Evolutionary conservation across 1,140 invertebrate genomes (phyloP).

Genomic region (Pachypsylla venusta): DNA sequence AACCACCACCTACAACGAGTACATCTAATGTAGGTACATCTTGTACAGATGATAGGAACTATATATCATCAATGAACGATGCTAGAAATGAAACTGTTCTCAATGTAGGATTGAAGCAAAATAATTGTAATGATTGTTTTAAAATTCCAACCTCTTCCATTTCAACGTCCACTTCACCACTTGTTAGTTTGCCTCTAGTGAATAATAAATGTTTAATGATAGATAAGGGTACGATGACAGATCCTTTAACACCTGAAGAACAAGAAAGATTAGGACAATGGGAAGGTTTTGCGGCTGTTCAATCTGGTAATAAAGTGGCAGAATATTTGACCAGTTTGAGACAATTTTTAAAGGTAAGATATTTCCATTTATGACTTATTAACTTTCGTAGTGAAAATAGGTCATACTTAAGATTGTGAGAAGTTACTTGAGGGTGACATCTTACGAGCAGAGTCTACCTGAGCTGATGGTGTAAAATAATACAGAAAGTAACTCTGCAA

Average conservation of each 20-base stretch:
- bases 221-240: conserved; percentile 38
- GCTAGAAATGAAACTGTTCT: background rate
- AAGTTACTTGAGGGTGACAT: too few species aligned
- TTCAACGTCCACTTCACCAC: background rate
- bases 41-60: background rate
- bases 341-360: conserved; percentile 26
- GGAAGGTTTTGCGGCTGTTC: conserved; percentile 20
- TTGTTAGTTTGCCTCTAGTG: too few species aligned
- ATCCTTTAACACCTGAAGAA: conserved; percentile 28
- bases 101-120: background rate
- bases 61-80: background rate
- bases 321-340: conserved; percentile 26
- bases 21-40: background rate
- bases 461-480: too few species aligned
- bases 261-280: conserved; percentile 20
- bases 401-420: too few species aligned
- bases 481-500: too few species aligned
- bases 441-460: too few species aligned
- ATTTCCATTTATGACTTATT: background rate
- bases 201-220: conserved; percentile 29
- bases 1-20: background rate
- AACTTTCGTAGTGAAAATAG: too few species aligned
- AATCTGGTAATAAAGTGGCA: conserved; percentile 26
- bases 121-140: background rate
- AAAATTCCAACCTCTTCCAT: background rate